These are phyloP conservation scores for Phasia obesa DNA, from an alignment of 2,888 invertebrate genomes.

Conservation along the genomic window DNA sequence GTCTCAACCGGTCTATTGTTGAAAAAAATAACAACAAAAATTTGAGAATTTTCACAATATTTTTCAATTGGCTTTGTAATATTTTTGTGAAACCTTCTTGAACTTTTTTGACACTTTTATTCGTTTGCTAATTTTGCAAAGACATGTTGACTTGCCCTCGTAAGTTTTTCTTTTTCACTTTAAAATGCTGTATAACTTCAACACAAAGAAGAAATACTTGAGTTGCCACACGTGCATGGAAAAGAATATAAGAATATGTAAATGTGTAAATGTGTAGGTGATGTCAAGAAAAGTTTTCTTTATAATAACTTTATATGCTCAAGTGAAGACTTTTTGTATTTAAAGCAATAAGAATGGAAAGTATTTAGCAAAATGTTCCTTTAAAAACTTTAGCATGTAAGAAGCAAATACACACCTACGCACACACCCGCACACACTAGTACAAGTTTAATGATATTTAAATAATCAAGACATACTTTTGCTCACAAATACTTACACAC, in stretches of 20 bases:
- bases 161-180: constrained; percentile 17
- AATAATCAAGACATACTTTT: not conserved
- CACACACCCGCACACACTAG: not conserved
- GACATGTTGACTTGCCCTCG: too few relatives aligned
- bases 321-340: constrained; percentile 42
- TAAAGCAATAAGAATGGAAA: constrained; percentile 40
- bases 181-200: constrained; percentile 14
- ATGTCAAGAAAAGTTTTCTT: constrained; percentile 49
- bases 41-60: too few relatives aligned
- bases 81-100: too few relatives aligned
- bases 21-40: too few relatives aligned
- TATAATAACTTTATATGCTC: constrained; percentile 38
- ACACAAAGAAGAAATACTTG: too few relatives aligned
- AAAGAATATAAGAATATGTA: not conserved
- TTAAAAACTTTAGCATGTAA: constrained; percentile 22
- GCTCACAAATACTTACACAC: not conserved
- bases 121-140: too few relatives aligned
- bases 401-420: not conserved
- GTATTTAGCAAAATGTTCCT: constrained; percentile 42
- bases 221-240: not conserved
- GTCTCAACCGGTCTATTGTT: too few relatives aligned
- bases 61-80: too few relatives aligned
- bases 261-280: constrained; percentile 12
- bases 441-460: not conserved
- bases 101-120: too few relatives aligned